Evolutionary conservation across 2,113 vertebrate species (phyloP).

Genomic region (Odocoileus hemionus): DNA sequence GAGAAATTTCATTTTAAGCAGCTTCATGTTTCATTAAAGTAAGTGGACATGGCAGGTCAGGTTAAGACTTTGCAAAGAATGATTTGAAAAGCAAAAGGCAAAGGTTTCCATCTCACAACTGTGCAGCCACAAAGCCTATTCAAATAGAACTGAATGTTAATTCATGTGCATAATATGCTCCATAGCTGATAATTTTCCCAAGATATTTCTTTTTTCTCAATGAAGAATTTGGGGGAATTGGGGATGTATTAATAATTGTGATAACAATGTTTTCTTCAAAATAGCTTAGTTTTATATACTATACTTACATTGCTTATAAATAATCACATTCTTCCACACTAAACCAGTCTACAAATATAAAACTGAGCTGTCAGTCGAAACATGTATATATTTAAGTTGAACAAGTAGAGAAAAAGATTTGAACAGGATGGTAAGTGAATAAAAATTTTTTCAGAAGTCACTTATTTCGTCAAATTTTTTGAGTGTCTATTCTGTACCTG

Average conservation of each 20-base stretch:
- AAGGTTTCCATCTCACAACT: conserved; percentile 59
- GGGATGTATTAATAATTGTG: conserved; percentile 6
- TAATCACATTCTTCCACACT: background rate
- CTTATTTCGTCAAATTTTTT: conserved; percentile 23
- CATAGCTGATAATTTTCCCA: background rate
- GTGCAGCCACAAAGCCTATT: conserved; percentile 46
- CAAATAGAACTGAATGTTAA: conserved; percentile 20
- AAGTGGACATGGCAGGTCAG: conserved; percentile 58
- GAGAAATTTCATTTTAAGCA: conserved; percentile 69
- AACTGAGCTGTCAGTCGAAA: conserved; percentile 27
- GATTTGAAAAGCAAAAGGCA: conserved; percentile 63
- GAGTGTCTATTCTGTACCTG: background rate
- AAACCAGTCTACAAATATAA: background rate
- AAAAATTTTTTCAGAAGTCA: conserved; percentile 30
- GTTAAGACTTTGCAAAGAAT: conserved; percentile 66
- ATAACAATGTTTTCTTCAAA: conserved; percentile 29
- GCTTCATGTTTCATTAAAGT: conserved; percentile 72
- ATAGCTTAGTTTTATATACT: conserved; percentile 3
- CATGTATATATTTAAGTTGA: conserved; percentile 30
- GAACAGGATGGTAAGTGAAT: background rate
- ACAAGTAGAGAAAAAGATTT: conserved; percentile 4
- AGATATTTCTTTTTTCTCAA: conserved; percentile 6
- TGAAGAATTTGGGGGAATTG: background rate
- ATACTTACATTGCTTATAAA: conserved; percentile 10
- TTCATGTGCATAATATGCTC: background rate